Percentiles rank a stretch among this genome's conserved stretches.
phyloP scores from a whole-genome alignment of 2,888 invertebrate genomes.

The Apodemia zela region DNA sequence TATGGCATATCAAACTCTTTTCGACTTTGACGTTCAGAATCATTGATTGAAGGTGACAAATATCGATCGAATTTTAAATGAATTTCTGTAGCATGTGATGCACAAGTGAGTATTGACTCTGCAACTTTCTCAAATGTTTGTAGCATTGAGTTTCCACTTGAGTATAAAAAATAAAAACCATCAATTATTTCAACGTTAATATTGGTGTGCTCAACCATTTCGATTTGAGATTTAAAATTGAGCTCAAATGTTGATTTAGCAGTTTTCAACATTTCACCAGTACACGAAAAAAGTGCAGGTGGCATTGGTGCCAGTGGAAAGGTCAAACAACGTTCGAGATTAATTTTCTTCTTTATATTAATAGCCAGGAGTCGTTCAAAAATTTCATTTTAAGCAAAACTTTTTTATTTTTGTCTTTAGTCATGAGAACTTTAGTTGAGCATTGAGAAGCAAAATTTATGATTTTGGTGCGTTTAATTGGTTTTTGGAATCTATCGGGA shows the following conservation, averaged over 20 bases:
- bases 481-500: constrained; percentile 36
- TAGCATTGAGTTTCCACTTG: background rate
- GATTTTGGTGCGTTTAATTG: constrained; percentile 38
- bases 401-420: constrained; percentile 34
- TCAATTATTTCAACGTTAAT: constrained; percentile 4
- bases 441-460: constrained; percentile 38
- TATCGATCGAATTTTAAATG: background rate
- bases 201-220: background rate
- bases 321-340: constrained; percentile 34
- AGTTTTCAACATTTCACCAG: background rate
- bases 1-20: constrained; percentile 34
- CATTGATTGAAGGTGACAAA: background rate
- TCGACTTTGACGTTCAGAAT: background rate
- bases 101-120: background rate
- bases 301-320: constrained; percentile 14
- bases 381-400: constrained; percentile 38
- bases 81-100: background rate
- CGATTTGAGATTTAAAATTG: background rate
- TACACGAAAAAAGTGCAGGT: constrained; percentile 3
- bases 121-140: background rate
- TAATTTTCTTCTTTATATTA: constrained; percentile 38
- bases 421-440: constrained; percentile 31
- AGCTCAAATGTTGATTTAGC: background rate
- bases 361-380: constrained; percentile 35
- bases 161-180: background rate